Evolutionary conservation across 2,113 vertebrate species (phyloP).

Genomic region (Bubo blakistoni): DNA sequence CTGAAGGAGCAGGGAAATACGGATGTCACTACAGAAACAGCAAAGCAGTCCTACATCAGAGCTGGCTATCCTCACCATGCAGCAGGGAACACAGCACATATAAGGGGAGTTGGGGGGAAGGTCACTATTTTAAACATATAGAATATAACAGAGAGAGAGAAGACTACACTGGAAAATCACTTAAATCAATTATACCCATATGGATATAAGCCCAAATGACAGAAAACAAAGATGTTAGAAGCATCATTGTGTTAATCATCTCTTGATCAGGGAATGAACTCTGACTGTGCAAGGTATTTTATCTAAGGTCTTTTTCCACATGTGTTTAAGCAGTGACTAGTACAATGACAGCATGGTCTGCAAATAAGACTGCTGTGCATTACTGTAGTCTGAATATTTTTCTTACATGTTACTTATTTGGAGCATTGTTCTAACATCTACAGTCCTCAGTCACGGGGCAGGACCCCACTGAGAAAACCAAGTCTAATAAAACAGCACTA

Average conservation of each 20-base stretch:
- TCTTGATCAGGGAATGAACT: background rate
- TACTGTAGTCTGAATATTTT: background rate
- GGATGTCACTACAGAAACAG: background rate
- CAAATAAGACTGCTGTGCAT: background rate
- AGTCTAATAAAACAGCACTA: constrained; percentile 46
- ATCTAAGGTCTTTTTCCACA: background rate
- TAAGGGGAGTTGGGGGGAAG: background rate
- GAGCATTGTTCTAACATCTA: background rate
- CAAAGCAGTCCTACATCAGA: constrained; percentile 7
- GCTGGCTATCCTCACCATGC: background rate
- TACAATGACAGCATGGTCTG: background rate
- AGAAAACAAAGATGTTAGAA: background rate
- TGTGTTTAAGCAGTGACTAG: background rate
- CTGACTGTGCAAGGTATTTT: background rate
- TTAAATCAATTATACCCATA: background rate
- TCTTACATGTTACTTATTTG: background rate
- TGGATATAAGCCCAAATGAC: background rate
- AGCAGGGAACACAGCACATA: background rate
- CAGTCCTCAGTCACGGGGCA: constrained; percentile 1
- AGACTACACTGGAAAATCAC: background rate
- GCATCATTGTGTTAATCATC: background rate
- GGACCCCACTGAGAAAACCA: constrained; percentile 40
- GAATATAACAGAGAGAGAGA: background rate
- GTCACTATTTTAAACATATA: background rate
- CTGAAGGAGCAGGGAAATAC: constrained; percentile 7